Evolutionary conservation across 2,113 vertebrate genomes (phyloP).

Genomic region (Tricholaema leucomelas): DNA sequence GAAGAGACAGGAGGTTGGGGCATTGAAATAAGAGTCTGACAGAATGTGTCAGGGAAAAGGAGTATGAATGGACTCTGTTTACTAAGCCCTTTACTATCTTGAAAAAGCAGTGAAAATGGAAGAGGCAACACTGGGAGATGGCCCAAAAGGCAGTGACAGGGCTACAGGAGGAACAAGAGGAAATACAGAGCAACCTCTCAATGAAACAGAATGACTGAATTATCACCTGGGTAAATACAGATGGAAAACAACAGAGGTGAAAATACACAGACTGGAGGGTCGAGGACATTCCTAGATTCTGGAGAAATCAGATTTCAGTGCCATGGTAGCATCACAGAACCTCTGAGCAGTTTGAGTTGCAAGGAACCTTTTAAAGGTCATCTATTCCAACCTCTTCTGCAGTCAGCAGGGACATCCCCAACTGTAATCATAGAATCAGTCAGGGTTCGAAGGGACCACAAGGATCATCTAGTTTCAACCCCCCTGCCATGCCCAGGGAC

Average conservation of each 20-base stretch:
- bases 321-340: not conserved
- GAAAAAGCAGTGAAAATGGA: not conserved
- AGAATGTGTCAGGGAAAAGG: not conserved
- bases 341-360: no score
- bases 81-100: not conserved
- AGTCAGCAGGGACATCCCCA: no score
- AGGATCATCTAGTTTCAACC: no score
- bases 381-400: no score
- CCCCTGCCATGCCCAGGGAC: no score
- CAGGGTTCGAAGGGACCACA: no score
- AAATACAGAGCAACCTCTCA: not conserved
- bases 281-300: not conserved
- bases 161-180: not conserved
- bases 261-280: not conserved
- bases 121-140: not conserved
- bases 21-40: not conserved
- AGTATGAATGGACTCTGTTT: not conserved
- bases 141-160: not conserved
- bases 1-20: not conserved
- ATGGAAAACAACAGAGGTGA: not conserved
- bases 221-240: not conserved
- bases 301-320: not conserved
- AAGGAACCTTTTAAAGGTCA: no score
- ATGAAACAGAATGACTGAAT: not conserved
- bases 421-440: no score